Evolutionary conservation across 1,140 invertebrate species (phyloP), one percentile per base, ranked within the genome.

Genomic region (Drosophila pseudoobscura): DNA sequence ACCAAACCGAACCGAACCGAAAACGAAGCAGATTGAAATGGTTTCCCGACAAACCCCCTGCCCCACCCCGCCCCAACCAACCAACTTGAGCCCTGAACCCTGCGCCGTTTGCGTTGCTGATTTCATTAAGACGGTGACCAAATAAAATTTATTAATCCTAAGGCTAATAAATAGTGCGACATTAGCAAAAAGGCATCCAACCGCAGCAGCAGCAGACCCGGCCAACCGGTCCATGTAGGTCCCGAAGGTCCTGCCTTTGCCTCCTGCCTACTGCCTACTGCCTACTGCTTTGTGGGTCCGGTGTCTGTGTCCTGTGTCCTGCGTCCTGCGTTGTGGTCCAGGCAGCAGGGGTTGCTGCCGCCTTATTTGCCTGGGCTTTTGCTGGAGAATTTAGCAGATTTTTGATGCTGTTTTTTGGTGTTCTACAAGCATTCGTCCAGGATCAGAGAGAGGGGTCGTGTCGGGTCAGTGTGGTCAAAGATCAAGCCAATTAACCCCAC

Each of bases 101-200:
- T 50, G 31, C n/a, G 41, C 60, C 50, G 60, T 54, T 62, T 29
- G 78, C 77, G 64, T 71, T 75, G 75, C 59, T 83, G 83, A 89
- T 88, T 88, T 89, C 83, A 88, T 88, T 84, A 89, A 75, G 76
- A 77, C 77, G 88, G 85, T 89, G 85, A 89, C 85, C 85, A 89
- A 89, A 89, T 89, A 89, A 70, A 90, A 89, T 89, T 89, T 82
- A 89, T 89, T 89, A 89, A 89, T 90, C 82, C 82, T 87, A 53
- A 49, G 83, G 87, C 85, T 89, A 89, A 90, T 89, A 89, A 89
- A 89, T 89, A 90, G 80, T 88, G 76, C 74, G 79, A 84, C 80
- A 90, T 84, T 84, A 82, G 74, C 62, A 71, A 79, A 60, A 59
- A 64, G 60, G 60, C 60, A 76, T 60, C 62, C 63, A 72, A 87